Evolutionary conservation across 2,888 invertebrate species (phyloP).

Genomic region (Monopis laevigella): DNA sequence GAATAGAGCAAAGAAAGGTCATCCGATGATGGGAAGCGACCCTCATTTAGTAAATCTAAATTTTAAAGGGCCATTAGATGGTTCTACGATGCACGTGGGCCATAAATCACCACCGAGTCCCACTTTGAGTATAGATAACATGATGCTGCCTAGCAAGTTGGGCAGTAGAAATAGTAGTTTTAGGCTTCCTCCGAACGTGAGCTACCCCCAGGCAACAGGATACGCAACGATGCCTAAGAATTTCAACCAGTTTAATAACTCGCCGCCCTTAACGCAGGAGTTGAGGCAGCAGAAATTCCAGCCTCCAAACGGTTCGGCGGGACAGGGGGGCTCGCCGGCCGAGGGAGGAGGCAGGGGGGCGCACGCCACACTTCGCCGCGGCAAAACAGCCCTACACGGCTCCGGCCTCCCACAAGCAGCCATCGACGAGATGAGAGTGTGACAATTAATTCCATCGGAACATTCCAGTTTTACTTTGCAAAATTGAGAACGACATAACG

Average conservation of each 20-base stretch:
- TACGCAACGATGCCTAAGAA: conserved; percentile 71
- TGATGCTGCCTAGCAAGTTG: conserved; percentile 59
- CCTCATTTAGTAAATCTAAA: conserved; percentile 63
- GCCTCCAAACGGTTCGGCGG: conserved; percentile 69
- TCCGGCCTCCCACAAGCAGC: conserved; percentile 78
- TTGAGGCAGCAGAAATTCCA: conserved; percentile 66
- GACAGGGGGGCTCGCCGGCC: conserved; percentile 36
- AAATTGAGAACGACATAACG: conserved; percentile 7
- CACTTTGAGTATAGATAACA: conserved; percentile 66
- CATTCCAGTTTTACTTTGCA: conserved; percentile 28
- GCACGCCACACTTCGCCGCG: conserved; percentile 54
- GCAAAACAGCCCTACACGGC: conserved; percentile 51
- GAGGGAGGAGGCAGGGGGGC: conserved; percentile 38
- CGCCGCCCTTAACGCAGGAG: conserved; percentile 53
- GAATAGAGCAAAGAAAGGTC: conserved; percentile 44
- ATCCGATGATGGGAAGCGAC: conserved; percentile 48
- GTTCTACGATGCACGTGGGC: conserved; percentile 36
- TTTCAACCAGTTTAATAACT: conserved; percentile 61
- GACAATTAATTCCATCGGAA: conserved; percentile 61
- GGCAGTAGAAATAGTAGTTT: conserved; percentile 63
- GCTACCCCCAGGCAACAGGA: conserved; percentile 50
- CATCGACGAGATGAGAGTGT: conserved; percentile 91
- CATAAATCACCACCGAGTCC: conserved; percentile 70
- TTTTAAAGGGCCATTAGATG: conserved; percentile 67
- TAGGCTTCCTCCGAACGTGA: conserved; percentile 45